Evolutionary conservation across 2,113 vertebrate species (phyloP).

Genomic region (Eulemur rufifrons): DNA sequence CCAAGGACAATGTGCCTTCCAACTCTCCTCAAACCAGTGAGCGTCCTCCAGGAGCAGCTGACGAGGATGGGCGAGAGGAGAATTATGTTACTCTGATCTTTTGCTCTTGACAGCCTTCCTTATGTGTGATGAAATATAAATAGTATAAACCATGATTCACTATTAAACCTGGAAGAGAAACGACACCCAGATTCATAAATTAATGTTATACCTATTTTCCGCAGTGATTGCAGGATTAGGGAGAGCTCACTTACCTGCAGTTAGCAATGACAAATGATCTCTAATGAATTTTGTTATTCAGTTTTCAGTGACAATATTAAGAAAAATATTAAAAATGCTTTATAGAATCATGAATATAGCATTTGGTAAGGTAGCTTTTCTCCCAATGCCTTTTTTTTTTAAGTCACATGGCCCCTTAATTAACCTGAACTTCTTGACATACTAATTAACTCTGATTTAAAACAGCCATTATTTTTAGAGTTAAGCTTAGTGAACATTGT

Average conservation of each 20-base stretch:
- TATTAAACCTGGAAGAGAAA: slow-evolving; percentile 81
- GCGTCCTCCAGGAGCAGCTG: not conserved
- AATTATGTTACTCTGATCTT: slow-evolving; percentile 83
- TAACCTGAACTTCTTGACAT: slow-evolving; percentile 83
- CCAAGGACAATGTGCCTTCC: slow-evolving; percentile 19
- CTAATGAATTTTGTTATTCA: slow-evolving; percentile 74
- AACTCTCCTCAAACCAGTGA: not conserved
- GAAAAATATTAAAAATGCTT: slow-evolving; percentile 83
- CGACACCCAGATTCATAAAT: slow-evolving; percentile 82
- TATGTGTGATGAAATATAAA: slow-evolving; percentile 83
- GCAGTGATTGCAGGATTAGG: slow-evolving; percentile 52
- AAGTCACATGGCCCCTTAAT: slow-evolving; percentile 54
- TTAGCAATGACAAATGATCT: slow-evolving; percentile 77
- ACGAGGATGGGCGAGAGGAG: slow-evolving; percentile 59
- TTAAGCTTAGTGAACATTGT: slow-evolving; percentile 84
- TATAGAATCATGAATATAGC: slow-evolving; percentile 79
- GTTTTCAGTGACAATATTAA: slow-evolving; percentile 77
- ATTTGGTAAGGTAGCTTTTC: slow-evolving; percentile 77
- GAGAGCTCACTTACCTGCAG: slow-evolving; percentile 74
- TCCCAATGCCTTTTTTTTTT: slow-evolving; percentile 49
- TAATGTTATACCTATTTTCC: slow-evolving; percentile 81
- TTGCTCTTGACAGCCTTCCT: slow-evolving; percentile 82
- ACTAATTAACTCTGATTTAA: slow-evolving; percentile 88
- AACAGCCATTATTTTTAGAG: slow-evolving; percentile 85
- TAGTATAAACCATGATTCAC: slow-evolving; percentile 78